Conservation (phyloP, 2,113 vertebrate genomes). For the Sarotherodon lohbergeri region DNA sequence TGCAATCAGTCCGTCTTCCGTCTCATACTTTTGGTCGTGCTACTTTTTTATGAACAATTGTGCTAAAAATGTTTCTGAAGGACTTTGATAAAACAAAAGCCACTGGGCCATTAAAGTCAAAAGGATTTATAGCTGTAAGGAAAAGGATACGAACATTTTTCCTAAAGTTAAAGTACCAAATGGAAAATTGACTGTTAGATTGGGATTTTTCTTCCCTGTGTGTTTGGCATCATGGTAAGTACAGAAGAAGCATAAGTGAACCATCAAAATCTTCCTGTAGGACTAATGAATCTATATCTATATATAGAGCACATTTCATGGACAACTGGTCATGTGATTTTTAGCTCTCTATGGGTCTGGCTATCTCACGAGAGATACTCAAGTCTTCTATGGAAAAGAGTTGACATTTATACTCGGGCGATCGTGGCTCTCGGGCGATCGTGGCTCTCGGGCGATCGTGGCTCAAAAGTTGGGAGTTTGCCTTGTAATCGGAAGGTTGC, state of each 20-base stretch:
- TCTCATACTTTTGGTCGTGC: neutral
- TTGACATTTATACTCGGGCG: no score
- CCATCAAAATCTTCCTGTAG: neutral
- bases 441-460: no score
- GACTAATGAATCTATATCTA: neutral
- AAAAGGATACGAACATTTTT: neutral
- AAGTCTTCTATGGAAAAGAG: no score
- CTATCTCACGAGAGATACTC: neutral
- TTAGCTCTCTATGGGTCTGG: neutral
- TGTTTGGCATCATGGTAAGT: neutral
- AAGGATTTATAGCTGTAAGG: neutral
- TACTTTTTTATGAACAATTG: neutral
- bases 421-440: no score
- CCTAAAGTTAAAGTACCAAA: neutral
- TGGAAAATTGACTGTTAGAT: neutral
- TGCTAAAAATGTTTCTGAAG: neutral
- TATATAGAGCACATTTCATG: neutral
- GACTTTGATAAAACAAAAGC: neutral
- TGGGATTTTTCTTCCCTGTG: neutral
- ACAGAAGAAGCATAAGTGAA: neutral
- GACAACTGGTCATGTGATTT: neutral
- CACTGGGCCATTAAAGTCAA: neutral
- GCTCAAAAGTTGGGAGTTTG: no score
- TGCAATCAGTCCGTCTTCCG: neutral
- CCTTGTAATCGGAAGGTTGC: no score